Base-by-base conservation (phyloP, 1,140 invertebrate species). In the Vanessa atalanta region DNA sequence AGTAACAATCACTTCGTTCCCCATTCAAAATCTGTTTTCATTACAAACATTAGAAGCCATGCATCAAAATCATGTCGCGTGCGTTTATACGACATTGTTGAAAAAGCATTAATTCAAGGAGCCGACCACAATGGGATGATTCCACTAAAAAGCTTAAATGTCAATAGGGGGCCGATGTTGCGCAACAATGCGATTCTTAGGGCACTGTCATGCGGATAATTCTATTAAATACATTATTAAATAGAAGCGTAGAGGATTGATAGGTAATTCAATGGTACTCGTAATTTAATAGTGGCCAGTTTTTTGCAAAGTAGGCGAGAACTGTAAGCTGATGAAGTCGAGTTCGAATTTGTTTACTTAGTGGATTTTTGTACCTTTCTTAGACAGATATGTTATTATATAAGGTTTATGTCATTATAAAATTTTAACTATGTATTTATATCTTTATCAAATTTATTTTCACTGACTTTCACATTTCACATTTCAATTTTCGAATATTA, bases 91-190 rank as follows among this genome's bases (percentile, higher is more conserved):
- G 47, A 73, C 16, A 53, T 14, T 31, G 16, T 51, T 57, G 61
- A 70, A 64, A 68, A 67, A 73, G 12, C 65, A 70, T 70, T 70
- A 65, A 75, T 70, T 50, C 67, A 81, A 75, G 78, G 65, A 78
- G 65, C 51, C 48, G 76, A 73, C 55, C 65, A 88, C 86, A 89
- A 87, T 79, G 63, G 73, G 65, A 70, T 79, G 72, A 67, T 74
- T 65, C 76, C 82, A 86, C 77, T 91, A 88, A 90, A 88, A 89
- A 84, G 85, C 83, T 87, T 86, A 87, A 85, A 86, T 87, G 85
- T 88, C 88, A 88, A 88, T 88, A 79, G 81, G 82, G 83, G 81
- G 77, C 78, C 65, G 73, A 79, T 87, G 82, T 92, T 92, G 88
- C 78, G 69, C 83, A 90, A 92, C 88, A 90, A 90, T 87, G 60